Evolutionary conservation across 2,797 vertebrate species (phyloP).

Genomic region (Mycteria americana): DNA sequence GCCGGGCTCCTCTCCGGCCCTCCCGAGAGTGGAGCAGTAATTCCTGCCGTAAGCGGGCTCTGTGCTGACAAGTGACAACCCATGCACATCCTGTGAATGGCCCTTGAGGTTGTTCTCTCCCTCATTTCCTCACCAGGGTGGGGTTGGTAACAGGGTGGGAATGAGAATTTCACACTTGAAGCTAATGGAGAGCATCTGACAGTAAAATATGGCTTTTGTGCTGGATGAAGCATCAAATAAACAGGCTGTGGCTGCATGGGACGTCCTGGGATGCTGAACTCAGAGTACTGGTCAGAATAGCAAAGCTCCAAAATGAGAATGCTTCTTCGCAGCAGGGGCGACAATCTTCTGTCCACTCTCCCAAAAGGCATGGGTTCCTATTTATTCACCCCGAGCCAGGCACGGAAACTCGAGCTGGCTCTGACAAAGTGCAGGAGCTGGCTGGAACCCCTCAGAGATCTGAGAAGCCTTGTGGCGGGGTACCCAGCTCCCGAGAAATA

Average conservation of each 20-base stretch:
- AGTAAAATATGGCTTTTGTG: slow-evolving; percentile 2
- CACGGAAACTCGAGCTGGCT: background rate
- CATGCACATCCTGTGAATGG: background rate
- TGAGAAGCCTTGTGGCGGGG: background rate
- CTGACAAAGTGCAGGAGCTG: slow-evolving; percentile 34
- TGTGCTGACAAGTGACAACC: slow-evolving; percentile 50
- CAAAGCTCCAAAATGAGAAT: background rate
- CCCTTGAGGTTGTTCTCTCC: slow-evolving; percentile 46
- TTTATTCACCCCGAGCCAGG: background rate
- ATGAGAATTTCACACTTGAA: slow-evolving; percentile 50
- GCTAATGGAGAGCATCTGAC: slow-evolving; percentile 61
- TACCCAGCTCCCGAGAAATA: background rate
- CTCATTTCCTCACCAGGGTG: slow-evolving; percentile 47
- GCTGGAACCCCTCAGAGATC: background rate
- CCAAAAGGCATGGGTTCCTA: background rate
- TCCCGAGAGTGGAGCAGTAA: background rate
- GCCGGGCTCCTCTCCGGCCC: background rate
- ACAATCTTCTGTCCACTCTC: background rate
- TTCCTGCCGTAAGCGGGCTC: background rate
- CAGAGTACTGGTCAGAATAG: background rate
- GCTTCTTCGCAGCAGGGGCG: background rate
- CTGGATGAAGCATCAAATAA: background rate
- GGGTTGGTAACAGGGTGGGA: slow-evolving; percentile 44
- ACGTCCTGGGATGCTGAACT: background rate
- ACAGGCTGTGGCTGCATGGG: slow-evolving; percentile 11